Evolutionary conservation across 2,113 vertebrate genomes (phyloP).

Genomic region (Grammomys dolichurus): DNA sequence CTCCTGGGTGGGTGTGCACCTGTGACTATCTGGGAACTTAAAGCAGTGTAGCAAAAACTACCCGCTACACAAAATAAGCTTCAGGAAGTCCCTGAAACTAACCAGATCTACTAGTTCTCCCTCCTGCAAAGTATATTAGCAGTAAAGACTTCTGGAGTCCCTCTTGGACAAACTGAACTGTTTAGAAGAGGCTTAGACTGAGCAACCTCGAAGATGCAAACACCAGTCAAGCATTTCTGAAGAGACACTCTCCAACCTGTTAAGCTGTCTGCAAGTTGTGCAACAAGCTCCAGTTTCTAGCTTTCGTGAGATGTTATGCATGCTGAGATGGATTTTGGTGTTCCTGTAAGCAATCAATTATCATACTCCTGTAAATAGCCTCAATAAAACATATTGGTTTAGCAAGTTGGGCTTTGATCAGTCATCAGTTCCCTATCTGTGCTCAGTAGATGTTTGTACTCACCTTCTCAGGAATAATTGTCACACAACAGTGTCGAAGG

Average conservation of each 20-base stretch:
- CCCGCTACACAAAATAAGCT: neutral
- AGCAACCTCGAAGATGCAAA: neutral
- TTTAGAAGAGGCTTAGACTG: neutral
- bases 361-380: neutral
- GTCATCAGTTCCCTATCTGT: neutral
- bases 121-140: no score
- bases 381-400: neutral
- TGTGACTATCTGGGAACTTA: no score
- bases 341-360: neutral
- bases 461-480: neutral
- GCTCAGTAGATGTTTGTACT: neutral
- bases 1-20: no score
- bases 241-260: neutral
- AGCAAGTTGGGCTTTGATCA: neutral
- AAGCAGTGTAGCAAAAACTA: no score
- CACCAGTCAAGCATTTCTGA: neutral
- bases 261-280: no score
- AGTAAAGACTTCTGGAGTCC: neutral
- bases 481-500: neutral
- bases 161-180: neutral
- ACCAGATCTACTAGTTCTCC: neutral
- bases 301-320: neutral
- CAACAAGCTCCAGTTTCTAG: no score
- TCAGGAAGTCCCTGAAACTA: neutral
- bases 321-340: no score